Evolutionary conservation across 2,797 vertebrate species (phyloP).

Genomic region (Chanos chanos): DNA sequence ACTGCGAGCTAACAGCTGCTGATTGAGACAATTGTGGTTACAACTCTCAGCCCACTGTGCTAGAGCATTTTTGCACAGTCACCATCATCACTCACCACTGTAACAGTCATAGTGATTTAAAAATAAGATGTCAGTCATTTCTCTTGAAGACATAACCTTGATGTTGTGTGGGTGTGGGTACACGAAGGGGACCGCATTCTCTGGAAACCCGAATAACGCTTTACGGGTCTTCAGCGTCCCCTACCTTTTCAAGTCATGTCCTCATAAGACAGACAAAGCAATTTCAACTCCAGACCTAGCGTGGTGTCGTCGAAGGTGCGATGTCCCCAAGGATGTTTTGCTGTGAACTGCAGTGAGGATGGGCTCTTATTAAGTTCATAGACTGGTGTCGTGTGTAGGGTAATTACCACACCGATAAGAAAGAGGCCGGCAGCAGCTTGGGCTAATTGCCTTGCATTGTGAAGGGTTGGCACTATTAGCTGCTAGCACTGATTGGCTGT

Average conservation of each 20-base stretch:
- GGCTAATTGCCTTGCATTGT: conserved; percentile 59
- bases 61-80: conserved; percentile 14
- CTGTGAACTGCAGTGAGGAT: conserved; percentile 4
- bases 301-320: neutral
- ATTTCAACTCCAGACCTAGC: too few relatives aligned
- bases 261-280: too few relatives aligned
- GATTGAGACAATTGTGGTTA: conserved; percentile 61
- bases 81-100: too few relatives aligned
- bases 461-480: too few relatives aligned
- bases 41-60: conserved; percentile 60
- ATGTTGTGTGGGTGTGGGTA: too few relatives aligned
- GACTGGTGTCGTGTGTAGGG: conserved; percentile 13
- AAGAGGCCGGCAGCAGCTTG: conserved; percentile 61
- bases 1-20: conserved; percentile 61
- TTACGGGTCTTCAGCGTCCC: too few relatives aligned
- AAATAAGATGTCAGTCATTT: too few relatives aligned
- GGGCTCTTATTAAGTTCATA: conserved; percentile 24
- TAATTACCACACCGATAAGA: conserved; percentile 68
- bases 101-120: too few relatives aligned
- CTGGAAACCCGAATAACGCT: too few relatives aligned
- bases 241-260: neutral
- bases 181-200: too few relatives aligned
- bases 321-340: conserved; percentile 12
- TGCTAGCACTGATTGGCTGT: too few relatives aligned
- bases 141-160: too few relatives aligned